Evolutionary conservation across 2,113 vertebrate genomes (phyloP).

Genomic region (Pionites leucogaster): DNA sequence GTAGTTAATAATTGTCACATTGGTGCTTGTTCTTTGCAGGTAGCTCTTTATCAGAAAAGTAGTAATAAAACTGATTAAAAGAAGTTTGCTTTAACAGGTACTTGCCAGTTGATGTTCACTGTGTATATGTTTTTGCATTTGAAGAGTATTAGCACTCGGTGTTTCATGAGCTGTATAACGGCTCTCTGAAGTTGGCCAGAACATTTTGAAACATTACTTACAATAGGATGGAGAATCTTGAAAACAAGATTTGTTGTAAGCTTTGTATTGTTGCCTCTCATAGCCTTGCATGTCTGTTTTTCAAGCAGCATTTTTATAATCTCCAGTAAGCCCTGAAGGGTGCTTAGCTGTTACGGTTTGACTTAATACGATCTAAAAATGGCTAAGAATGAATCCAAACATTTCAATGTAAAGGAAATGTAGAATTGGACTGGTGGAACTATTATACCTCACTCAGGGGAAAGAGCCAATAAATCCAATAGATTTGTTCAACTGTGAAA

Average conservation of each 20-base stretch:
- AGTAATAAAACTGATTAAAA: neutral
- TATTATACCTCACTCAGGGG: neutral
- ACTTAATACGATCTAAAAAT: constrained; percentile 56
- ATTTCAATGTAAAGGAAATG: constrained; percentile 29
- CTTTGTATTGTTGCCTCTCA: constrained; percentile 35
- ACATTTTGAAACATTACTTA: constrained; percentile 17
- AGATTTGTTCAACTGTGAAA: constrained; percentile 2
- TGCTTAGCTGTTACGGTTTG: constrained; percentile 51
- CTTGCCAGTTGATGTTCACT: neutral
- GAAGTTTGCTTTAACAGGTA: neutral
- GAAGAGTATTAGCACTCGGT: neutral
- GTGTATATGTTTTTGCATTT: neutral
- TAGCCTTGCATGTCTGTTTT: constrained; percentile 22
- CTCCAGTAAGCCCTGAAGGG: constrained; percentile 26
- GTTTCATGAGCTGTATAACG: neutral
- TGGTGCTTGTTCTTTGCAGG: neutral
- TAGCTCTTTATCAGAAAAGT: neutral
- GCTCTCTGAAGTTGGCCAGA: neutral
- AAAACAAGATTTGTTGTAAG: constrained; percentile 40
- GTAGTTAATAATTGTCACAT: neutral
- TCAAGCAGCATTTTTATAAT: constrained; percentile 48
- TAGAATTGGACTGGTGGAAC: neutral
- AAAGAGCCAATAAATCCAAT: constrained; percentile 22
- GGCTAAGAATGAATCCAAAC: constrained; percentile 49
- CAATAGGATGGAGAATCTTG: constrained; percentile 31